phyloP scores from a whole-genome alignment of 2,797 vertebrate species.

The Typhlichthys eigenmanni region DNA sequence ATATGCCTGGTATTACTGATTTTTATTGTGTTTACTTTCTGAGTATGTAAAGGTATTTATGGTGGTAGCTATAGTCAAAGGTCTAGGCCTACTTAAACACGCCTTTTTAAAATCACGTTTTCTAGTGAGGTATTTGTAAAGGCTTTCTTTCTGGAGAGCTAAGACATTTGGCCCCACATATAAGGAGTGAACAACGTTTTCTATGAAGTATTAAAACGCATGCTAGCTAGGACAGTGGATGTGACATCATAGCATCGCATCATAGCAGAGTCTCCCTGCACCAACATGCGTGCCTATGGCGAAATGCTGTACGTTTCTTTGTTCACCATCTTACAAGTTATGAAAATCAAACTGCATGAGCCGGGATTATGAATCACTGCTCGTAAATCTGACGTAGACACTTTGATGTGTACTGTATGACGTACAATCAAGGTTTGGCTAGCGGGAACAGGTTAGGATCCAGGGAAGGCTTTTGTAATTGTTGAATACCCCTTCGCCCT shows the following conservation, averaged over 20 bases:
- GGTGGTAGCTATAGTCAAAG: background rate
- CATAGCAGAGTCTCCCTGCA: too few species aligned
- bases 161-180: too few species aligned
- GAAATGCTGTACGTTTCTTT: constrained; percentile 29
- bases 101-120: too few species aligned
- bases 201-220: too few species aligned
- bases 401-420: background rate
- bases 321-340: constrained; percentile 9
- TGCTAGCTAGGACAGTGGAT: too few species aligned
- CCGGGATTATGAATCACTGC: constrained; percentile 16
- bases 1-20: constrained; percentile 5
- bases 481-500: constrained; percentile 1
- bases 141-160: too few species aligned
- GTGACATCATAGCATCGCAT: too few species aligned
- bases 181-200: too few species aligned
- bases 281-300: constrained; percentile 35
- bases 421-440: too few species aligned
- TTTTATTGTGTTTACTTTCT: constrained; percentile 17
- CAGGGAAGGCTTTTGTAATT: background rate
- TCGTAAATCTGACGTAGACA: background rate
- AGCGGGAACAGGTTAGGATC: too few species aligned
- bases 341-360: background rate
- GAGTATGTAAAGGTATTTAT: background rate
- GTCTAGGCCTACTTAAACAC: background rate
- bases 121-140: too few species aligned